These are phyloP conservation scores for Eubasilissa regina DNA, from an alignment of 1,140 invertebrate genomes.

Conservation along the genomic window DNA sequence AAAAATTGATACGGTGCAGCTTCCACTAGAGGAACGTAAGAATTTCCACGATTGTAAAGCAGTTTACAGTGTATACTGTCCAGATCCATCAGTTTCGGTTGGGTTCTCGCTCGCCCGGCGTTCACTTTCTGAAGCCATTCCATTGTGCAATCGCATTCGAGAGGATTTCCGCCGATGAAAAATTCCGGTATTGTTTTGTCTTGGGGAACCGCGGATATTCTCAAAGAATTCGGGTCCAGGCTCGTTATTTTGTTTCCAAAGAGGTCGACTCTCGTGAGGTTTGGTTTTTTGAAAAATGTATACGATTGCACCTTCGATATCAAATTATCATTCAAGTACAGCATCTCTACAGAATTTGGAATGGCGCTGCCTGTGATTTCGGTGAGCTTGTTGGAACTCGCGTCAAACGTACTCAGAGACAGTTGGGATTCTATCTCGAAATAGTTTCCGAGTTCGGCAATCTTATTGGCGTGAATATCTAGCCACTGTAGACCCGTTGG, in stretches of 20 bases:
- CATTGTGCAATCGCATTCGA: slow-evolving; percentile 88
- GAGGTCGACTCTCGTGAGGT: slow-evolving; percentile 89
- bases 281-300: slow-evolving; percentile 94
- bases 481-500: slow-evolving; percentile 91
- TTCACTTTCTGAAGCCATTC: slow-evolving; percentile 87
- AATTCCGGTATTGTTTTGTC: slow-evolving; percentile 90
- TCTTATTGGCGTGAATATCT: slow-evolving; percentile 91
- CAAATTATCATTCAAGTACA: slow-evolving; percentile 89
- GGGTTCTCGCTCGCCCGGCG: slow-evolving; percentile 81
- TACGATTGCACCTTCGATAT: slow-evolving; percentile 92
- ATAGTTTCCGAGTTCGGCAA: slow-evolving; percentile 90
- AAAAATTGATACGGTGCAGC: slow-evolving; percentile 90
- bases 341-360: slow-evolving; percentile 88
- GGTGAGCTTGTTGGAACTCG: slow-evolving; percentile 87
- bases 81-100: slow-evolving; percentile 89
- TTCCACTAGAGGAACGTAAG: slow-evolving; percentile 86
- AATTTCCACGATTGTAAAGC: slow-evolving; percentile 86
- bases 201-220: slow-evolving; percentile 84
- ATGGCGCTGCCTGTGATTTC: slow-evolving; percentile 90
- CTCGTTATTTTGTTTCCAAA: slow-evolving; percentile 88
- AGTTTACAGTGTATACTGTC: slow-evolving; percentile 91
- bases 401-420: slow-evolving; percentile 88
- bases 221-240: slow-evolving; percentile 88
- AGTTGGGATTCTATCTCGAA: slow-evolving; percentile 89
- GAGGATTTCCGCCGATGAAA: slow-evolving; percentile 91